Evolutionary conservation across 2,797 vertebrate genomes (phyloP).

Genomic region (Diceros bicornis): DNA sequence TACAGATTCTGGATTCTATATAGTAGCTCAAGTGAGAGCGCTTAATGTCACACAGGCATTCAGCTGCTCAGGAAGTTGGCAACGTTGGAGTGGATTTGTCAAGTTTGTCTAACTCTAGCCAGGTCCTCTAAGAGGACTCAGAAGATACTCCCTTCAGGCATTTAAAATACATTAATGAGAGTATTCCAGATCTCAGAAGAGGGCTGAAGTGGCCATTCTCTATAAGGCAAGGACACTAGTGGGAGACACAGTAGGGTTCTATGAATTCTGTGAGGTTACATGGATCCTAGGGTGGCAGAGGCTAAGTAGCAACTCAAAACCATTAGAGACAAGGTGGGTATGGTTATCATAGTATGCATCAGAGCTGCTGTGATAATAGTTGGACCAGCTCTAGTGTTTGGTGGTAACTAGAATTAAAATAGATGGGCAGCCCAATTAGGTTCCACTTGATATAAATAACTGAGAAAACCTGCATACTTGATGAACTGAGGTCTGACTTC

Average conservation of each 20-base stretch:
- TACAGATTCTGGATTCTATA: background rate
- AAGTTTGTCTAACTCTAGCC: background rate
- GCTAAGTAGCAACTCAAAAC: background rate
- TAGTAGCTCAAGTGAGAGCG: background rate
- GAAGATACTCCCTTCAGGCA: slow-evolving; percentile 25
- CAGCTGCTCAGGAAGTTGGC: background rate
- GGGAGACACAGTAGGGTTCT: background rate
- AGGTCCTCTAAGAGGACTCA: slow-evolving; percentile 11
- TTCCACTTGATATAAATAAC: slow-evolving; percentile 10
- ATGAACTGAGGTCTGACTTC: background rate
- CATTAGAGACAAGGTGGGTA: background rate
- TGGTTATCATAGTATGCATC: background rate
- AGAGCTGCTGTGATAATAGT: background rate
- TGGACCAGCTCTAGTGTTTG: slow-evolving; percentile 19
- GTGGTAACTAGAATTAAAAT: slow-evolving; percentile 2
- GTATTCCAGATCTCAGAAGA: background rate
- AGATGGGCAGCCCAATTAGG: background rate
- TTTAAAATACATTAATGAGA: background rate
- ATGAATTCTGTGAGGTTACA: background rate
- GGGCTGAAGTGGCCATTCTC: background rate
- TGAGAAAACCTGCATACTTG: background rate
- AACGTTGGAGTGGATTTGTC: background rate
- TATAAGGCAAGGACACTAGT: background rate
- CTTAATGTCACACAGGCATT: background rate
- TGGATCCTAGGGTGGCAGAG: background rate